Percentiles rank a stretch among this genome's conserved stretches.
These are phyloP conservation scores for Etheostoma perlongum DNA, from an alignment of 2,797 vertebrate genomes.

Conservation along the genomic window DNA sequence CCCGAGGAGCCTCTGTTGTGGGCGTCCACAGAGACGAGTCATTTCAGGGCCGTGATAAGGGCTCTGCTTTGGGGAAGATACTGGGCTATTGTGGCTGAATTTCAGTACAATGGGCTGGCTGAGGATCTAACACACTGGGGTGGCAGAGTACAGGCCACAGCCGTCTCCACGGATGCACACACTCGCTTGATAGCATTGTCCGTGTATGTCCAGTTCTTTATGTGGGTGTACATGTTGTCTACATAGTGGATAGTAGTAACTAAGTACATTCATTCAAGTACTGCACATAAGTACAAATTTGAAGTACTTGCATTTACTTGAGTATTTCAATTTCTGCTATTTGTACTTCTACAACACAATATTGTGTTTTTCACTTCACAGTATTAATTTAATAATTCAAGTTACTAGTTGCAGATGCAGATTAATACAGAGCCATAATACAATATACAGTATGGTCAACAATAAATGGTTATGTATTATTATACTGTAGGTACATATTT, in stretches of 20 bases:
- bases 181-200: slow-evolving; percentile 35
- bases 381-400: neutral
- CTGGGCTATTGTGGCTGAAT: slow-evolving; percentile 78
- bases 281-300: neutral
- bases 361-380: neutral
- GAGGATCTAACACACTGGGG: slow-evolving; percentile 66
- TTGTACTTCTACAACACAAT: neutral
- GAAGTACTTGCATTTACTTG: neutral
- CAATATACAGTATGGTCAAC: neutral
- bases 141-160: slow-evolving; percentile 50
- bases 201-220: slow-evolving; percentile 21
- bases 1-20: slow-evolving; percentile 71
- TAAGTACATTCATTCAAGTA: neutral
- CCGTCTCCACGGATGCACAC: slow-evolving; percentile 19
- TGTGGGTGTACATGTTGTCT: slow-evolving; percentile 7
- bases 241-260: neutral
- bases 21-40: slow-evolving; percentile 81
- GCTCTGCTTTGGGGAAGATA: slow-evolving; percentile 72
- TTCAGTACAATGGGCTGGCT: slow-evolving; percentile 74
- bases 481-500: neutral
- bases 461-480: neutral
- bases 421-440: neutral
- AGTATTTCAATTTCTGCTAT: neutral
- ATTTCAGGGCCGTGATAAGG: slow-evolving; percentile 84
- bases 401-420: neutral